These are phyloP conservation scores for Conchocele bisecta DNA, from an alignment of 2,888 invertebrate species.

Conservation along the genomic window DNA sequence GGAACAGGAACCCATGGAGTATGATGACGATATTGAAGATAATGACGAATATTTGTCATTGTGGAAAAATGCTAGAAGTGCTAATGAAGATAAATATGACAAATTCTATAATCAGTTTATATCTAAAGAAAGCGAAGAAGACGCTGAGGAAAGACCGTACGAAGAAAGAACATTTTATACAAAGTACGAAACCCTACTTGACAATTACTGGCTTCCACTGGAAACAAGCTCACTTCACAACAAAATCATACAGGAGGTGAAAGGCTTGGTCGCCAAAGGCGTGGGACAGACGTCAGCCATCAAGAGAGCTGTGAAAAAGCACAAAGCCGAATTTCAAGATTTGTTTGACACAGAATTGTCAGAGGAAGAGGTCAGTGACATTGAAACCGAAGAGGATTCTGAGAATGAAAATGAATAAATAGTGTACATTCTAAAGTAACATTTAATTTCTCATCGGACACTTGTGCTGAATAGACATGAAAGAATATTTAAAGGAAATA, in stretches of 20 bases:
- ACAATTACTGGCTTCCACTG: neutral
- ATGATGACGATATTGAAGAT: constrained; percentile 9
- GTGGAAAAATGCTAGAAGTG: neutral
- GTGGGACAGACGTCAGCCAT: neutral
- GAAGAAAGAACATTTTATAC: neutral
- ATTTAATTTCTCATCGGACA: no score
- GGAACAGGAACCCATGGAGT: neutral
- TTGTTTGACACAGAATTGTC: neutral
- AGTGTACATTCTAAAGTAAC: neutral
- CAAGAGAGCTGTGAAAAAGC: neutral
- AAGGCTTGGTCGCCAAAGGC: neutral
- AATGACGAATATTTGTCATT: constrained; percentile 5
- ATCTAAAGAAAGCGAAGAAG: neutral
- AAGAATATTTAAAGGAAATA: constrained; percentile 24
- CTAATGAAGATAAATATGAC: neutral
- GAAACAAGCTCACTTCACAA: neutral
- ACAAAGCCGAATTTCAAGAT: neutral
- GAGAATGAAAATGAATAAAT: neutral
- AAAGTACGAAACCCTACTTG: neutral
- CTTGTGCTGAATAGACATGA: constrained; percentile 10
- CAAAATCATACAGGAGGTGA: neutral
- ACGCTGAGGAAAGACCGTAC: neutral
- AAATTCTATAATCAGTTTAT: neutral
- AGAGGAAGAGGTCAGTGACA: neutral
- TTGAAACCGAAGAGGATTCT: neutral